Evolutionary conservation across 1,140 invertebrate genomes (phyloP), one percentile per base, ranked within the genome.

Genomic region (Drosophila ambigua): DNA sequence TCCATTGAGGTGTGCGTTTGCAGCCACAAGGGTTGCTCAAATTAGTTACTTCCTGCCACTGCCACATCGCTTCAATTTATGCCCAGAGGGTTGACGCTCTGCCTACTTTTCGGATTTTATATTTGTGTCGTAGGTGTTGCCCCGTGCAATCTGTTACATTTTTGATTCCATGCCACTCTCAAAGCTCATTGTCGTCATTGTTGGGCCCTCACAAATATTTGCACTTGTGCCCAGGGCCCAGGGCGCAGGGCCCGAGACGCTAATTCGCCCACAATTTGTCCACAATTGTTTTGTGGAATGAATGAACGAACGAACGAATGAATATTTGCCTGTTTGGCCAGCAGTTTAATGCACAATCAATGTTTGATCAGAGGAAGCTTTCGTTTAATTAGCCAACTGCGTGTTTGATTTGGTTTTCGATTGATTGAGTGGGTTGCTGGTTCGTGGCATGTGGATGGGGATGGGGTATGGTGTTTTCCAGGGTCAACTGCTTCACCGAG

Each of bases 91-190:
- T 85, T 75, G 82, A 81, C 77, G 71, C 45, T 41, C 66, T 48
- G 39, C 60, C 48, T 45, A 31, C 41, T 45, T 54, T 26, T 6
- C 20, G 5, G 52, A 73, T 44, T 71, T 69, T 49, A 65, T 50
- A 65, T 49, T 41, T 54, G 49, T 16, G 39, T 45, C 59, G 74
- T 87, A 79, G 82, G 82, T 83, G 82, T 87, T 85, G 74, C 72
- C 67, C 61, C 67, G 46, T 73, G 72, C 82, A 87, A 87, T 87
- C 83, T 87, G 83, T 87, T 87, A 87, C 83, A 87, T 87, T 87
- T 87, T 87, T 88, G 55, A 52, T 46, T 71, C 57, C n/a, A 55
- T 61, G 55, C 55, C 16, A 15, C 53, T 63, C 41, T 39, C 11
- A 39, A 46, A 60, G 60, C 62, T 77, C 66, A 77, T 83, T 82